Conservation (phyloP, 1,140 invertebrate species). For the Idris sp. region DNA sequence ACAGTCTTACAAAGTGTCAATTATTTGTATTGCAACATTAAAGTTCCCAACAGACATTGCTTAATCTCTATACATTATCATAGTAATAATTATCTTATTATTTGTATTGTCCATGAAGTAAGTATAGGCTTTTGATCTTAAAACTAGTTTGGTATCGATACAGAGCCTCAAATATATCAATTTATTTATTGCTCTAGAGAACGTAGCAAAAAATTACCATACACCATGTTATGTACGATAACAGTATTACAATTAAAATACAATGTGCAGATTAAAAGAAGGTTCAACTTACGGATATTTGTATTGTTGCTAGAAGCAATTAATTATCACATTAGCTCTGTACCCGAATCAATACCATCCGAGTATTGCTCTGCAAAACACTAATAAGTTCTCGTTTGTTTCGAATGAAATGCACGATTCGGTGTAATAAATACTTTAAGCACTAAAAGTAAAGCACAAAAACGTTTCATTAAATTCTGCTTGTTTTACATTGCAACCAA, state of each 20-base stretch:
- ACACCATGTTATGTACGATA: not conserved
- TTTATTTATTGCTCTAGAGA: too few species aligned
- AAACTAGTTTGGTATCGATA: too few species aligned
- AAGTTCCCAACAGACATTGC: too few species aligned
- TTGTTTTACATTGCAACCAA: slow-evolving; percentile 38
- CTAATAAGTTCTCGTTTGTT: slow-evolving; percentile 37
- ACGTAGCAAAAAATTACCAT: too few species aligned
- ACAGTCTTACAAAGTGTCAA: too few species aligned
- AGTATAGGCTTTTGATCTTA: slow-evolving; percentile 10
- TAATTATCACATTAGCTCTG: slow-evolving; percentile 17
- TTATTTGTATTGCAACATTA: too few species aligned
- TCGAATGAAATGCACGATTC: slow-evolving; percentile 27
- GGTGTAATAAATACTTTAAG: slow-evolving; percentile 27
- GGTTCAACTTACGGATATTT: not conserved
- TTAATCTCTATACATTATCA: slow-evolving; percentile 28
- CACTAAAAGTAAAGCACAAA: slow-evolving; percentile 33
- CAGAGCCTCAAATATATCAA: too few species aligned
- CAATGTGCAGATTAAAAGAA: not conserved
- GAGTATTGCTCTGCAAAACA: slow-evolving; percentile 10
- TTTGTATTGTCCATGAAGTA: slow-evolving; percentile 13
- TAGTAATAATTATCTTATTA: slow-evolving; percentile 35
- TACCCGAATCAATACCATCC: slow-evolving; percentile 9
- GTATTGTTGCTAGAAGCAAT: not conserved
- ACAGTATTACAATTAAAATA: slow-evolving; percentile 7
- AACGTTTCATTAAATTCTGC: slow-evolving; percentile 42